Evolutionary conservation across 2,113 vertebrate species (phyloP), one percentile per base, ranked within the genome.

Genomic region (Trematomus loennbergii): DNA sequence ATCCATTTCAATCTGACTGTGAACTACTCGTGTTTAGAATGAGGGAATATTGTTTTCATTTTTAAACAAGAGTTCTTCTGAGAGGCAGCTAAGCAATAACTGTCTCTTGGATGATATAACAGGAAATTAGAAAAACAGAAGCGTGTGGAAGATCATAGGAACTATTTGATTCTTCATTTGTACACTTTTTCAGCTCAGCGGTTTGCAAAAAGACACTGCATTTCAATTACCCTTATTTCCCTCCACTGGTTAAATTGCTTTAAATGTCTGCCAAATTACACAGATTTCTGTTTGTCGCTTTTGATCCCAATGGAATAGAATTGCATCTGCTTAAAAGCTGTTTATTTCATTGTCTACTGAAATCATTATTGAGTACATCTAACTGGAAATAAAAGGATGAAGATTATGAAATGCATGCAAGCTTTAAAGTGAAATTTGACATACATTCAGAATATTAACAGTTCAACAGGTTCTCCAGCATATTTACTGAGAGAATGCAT

Each of bases 181-280:
- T 74, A 75, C 29, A 63, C 71, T 75, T 63, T 64, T 67, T 83
- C 81, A 72, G 74, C 80, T 84, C 83, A 83, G 79, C 72, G 70
- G 79, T 89, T 89, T 81, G 58, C 69, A 59, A 84, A 80, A 76
- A 76, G 49, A 80, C 67, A 57, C 67, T 13, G 15, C 65, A 75
- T 75, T 78, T 86, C 83, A 87, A 86, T 88, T 86, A 84, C 66
- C 72, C 69, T 57, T n/a, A 40, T 62, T 79, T 86, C 15, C 62
- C 67, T 36, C 43, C 7, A 5, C 62, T 78, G 62, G 58, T 75
- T 55, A 67, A 67, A 63, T 58, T 74, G 59, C 54, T 75, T 75
- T 79, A 65, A 82, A 79, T 58, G 68, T 74, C 58, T 61, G 63
- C 68, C 50, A 85, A 65, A 79, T 81, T 67, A 72, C 55, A 76